Evolutionary conservation across 2,113 vertebrate genomes (phyloP).

Genomic region (Erythrocebus patas): DNA sequence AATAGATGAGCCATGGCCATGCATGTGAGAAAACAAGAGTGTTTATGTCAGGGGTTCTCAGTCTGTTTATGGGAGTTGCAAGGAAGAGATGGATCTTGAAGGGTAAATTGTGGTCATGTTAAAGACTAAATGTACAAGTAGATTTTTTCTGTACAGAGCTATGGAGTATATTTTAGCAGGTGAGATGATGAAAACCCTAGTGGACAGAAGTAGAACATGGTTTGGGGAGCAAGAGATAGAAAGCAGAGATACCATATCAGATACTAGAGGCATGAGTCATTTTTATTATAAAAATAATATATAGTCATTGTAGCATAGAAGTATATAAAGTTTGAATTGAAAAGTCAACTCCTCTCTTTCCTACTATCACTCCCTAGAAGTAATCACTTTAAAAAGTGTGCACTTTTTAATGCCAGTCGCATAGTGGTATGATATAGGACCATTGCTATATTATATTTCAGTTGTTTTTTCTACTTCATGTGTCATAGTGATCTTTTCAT

Average conservation of each 20-base stretch:
- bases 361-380: neutral
- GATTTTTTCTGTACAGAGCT: neutral
- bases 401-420: neutral
- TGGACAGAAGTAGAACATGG: neutral
- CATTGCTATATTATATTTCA: neutral
- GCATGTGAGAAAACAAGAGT: neutral
- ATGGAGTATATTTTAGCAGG: neutral
- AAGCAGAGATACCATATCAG: neutral
- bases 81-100: neutral
- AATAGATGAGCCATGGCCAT: neutral
- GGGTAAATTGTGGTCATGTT: neutral
- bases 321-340: neutral
- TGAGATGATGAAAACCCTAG: neutral
- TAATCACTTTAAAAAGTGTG: neutral
- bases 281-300: slow-evolving; percentile 16
- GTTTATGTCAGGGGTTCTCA: neutral
- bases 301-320: neutral
- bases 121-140: neutral
- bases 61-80: neutral
- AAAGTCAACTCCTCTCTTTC: neutral
- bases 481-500: neutral
- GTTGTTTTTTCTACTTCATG: neutral
- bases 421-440: neutral
- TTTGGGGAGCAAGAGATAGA: neutral
- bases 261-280: neutral